A percentile compares a stretch with the other conserved stretches of the same genome.
Evolutionary conservation across 2,888 invertebrate species (phyloP).

Genomic region (Cremastobaeus sp.): DNA sequence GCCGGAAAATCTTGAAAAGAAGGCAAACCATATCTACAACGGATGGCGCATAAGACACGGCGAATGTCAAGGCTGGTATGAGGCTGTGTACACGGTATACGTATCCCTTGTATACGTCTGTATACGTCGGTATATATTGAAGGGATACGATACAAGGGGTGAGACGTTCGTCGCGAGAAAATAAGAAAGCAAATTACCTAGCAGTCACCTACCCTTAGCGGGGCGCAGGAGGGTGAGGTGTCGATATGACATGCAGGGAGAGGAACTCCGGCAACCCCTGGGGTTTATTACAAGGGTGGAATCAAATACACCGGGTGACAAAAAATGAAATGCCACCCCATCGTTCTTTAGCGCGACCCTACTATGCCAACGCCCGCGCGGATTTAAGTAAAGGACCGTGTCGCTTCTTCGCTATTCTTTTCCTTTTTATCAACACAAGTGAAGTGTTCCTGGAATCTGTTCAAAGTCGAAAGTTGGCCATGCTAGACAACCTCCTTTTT

Average conservation of each 20-base stretch:
- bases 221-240: slow-evolving; percentile 71
- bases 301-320: slow-evolving; percentile 79
- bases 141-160: slow-evolving; percentile 58
- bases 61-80: slow-evolving; percentile 14
- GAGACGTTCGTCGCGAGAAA: slow-evolving; percentile 69
- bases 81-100: slow-evolving; percentile 26
- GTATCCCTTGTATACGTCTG: slow-evolving; percentile 40
- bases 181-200: slow-evolving; percentile 78
- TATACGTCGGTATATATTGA: slow-evolving; percentile 45
- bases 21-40: slow-evolving; percentile 51
- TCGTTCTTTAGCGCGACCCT: slow-evolving; percentile 62
- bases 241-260: slow-evolving; percentile 77
- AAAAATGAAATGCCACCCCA: slow-evolving; percentile 76
- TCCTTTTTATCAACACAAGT: slow-evolving; percentile 32
- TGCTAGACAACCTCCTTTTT: slow-evolving; percentile 26
- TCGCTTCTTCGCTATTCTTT: slow-evolving; percentile 49
- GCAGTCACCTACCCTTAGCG: slow-evolving; percentile 70
- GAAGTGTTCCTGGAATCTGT: slow-evolving; percentile 32
- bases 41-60: slow-evolving; percentile 46
- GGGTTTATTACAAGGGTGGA: slow-evolving; percentile 78
- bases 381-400: slow-evolving; percentile 64
- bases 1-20: slow-evolving; percentile 51
- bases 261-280: slow-evolving; percentile 71
- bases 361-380: slow-evolving; percentile 64
- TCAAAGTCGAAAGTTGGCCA: slow-evolving; percentile 30